These are phyloP conservation scores for Lepas anatifera DNA, from an alignment of 2,888 invertebrate genomes.

Conservation along the genomic window DNA sequence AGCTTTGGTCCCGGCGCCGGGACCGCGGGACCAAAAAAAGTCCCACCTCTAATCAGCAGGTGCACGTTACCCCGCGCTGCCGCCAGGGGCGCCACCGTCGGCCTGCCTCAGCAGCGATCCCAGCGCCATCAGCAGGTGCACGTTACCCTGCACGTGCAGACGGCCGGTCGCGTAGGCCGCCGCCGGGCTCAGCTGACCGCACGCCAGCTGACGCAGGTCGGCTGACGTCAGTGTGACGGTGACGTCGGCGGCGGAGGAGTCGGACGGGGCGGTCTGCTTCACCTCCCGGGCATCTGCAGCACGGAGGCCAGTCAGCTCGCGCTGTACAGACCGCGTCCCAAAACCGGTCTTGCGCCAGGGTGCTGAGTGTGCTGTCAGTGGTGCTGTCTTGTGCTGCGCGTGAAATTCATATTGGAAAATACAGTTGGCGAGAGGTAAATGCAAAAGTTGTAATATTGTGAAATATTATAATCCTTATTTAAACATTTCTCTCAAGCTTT, in stretches of 20 bases:
- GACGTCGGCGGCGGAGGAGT: not conserved
- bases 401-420: too few relatives aligned
- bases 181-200: not conserved
- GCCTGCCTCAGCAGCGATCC: not conserved
- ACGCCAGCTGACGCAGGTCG: not conserved
- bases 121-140: conserved; percentile 8
- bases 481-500: too few relatives aligned
- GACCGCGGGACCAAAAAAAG: too few relatives aligned
- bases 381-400: too few relatives aligned
- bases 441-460: too few relatives aligned
- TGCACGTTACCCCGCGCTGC: too few relatives aligned
- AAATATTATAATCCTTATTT: too few relatives aligned
- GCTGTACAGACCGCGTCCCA: not conserved
- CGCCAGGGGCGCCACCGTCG: not conserved
- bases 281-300: not conserved
- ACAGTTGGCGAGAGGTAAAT: too few relatives aligned
- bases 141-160: not conserved
- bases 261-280: not conserved
- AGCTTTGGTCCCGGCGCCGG: too few relatives aligned
- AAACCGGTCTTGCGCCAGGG: too few relatives aligned
- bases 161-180: not conserved
- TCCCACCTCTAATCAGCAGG: too few relatives aligned
- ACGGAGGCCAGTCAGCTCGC: not conserved
- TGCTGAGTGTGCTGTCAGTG: too few relatives aligned
- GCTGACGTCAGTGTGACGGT: not conserved